Evolutionary conservation across 2,113 vertebrate genomes (phyloP), one percentile per base, ranked within the genome.

Genomic region (Scatophagus argus): DNA sequence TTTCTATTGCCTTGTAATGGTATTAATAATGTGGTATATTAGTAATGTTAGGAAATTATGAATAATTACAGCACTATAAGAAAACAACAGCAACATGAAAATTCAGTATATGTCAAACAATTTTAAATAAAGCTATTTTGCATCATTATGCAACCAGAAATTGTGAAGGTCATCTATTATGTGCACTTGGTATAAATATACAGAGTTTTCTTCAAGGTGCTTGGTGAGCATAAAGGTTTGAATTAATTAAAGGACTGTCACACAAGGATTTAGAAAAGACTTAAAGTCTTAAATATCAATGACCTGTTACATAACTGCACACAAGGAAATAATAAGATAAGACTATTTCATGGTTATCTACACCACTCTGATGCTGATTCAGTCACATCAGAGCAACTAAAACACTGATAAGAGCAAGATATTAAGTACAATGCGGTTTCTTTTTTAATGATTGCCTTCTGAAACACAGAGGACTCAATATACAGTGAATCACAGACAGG

Each of bases 281-380:
- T 67, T 6, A 58, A 8, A 46, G 51, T 46, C 21, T 32, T 75
- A 36, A 79, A 66, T 56, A 49, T 44, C 60, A 73, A 79, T 68
- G 74, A 66, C 49, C n/a, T 52, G 52, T 58, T 68, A 61, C 62
- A 47, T 69, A 73, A 85, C 51, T 13, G 43, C 21, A 51, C 16
- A 27, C 59, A 47, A 32, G 34, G 21, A 67, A 46, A 73, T 68
- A 34, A 52, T 62, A 21, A 52, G 31, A 84, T 47, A 34, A 68
- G 61, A n/a, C 38, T 49, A 46, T 67, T 79, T 79, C 61, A 78
- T 46, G 46, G 52, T 77, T 46, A 60, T 43, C 44, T 31, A n/a
- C 44, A 25, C 9, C 36, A 16, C 64, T 62, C 31, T 7, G 72
- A 55, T 49, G 68, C 52, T 23, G 39, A 74, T 60, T 74, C 64